Evolutionary conservation across 2,113 vertebrate species (phyloP), one percentile per base, ranked within the genome.

Genomic region (Peromyscus polionotus): DNA sequence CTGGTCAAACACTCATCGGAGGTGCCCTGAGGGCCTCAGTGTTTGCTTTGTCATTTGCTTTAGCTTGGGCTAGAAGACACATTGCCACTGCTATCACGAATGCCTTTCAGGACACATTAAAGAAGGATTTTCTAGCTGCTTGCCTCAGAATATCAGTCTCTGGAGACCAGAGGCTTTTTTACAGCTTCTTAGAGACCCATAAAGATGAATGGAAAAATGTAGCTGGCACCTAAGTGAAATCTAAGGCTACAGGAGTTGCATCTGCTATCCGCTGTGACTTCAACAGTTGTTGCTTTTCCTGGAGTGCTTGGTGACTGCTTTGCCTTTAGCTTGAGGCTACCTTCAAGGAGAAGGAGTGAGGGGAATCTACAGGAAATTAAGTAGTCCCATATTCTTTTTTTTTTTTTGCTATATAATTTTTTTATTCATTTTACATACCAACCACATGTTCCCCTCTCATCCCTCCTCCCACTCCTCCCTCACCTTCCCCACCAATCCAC

Each of bases 111-210:
- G 95, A 97, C 95, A 93, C 95, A 96, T 97, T 95, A 98, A 98
- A 98, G 96, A 95, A 96, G 26, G 45, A 63, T 95, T 96, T 98
- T 97, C 80, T 98, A 98, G 94, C 96, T 97, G 93, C 92, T 98
- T 94, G 96, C 95, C 98, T 98, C 93, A 97, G 75, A 97, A 98
- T 98, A 98, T 98, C 97, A 97, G 98, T 98, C 97, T 95, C 97
- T 98, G 83, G 97, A 98, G 97, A 98, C 96, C 95, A 97, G 90
- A 95, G 90, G 96, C 67, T 98, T 98, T 98, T 51, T 51, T 98
- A 98, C 84, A 97, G 93, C n/a, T 98, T 97, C 97, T 98, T 84
- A 75, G 97, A 97, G 97, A 79, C 96, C 86, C 70, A 42, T 97
- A 98, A 98, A 95, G 88, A 97, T 33, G 86, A 81, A 91, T 98